Base-by-base conservation (phyloP, 2,113 vertebrate species). In the Periophthalmus modestus region DNA sequence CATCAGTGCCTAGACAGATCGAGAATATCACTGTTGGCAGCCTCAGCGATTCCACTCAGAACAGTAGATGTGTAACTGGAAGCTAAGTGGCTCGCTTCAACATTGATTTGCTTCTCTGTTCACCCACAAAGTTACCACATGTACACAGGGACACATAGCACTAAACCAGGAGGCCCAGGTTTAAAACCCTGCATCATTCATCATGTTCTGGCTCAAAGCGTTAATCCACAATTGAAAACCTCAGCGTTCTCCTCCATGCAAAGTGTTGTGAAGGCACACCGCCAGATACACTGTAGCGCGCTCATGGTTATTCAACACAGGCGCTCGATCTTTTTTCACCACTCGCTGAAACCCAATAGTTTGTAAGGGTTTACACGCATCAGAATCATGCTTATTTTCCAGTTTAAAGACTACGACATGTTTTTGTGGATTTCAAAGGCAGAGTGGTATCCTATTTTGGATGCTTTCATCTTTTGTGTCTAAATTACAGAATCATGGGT, bases 201-300 rank as follows among this genome's bases (percentile, higher is more conserved):
- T 91, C 88, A 89, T 90, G 73, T 75, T 63, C 68, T 84, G 85
- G 86, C 86, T 88, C 75, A 62, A 77, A 62, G 67, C 43, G 28
- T 75, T 81, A 82, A 89, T 89, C 84, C 79, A 61, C 80, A 88
- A 75, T 88, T 78, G 65, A 79, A 84, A 79, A 90, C 87, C 87
- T 79, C 85, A 88, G 69, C 46, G 61, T 78, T 59, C 62, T 80
- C 73, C 23, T 39, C 72, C 68, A 61, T 69, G 73, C 66, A 72
- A 84, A 89, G 87, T 83, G 86, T 88, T 86, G 73, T 81, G 68
- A 28, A 68, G 77, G 78, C 74, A 58, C 47, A 18, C 16, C 23
- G 83, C 90, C 90, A 90, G 82, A 67, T 4, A 63, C 48, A 65
- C 33, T 65, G 62, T 43, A 82, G 68, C 85, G 69, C 54, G 72